Evolutionary conservation across 1,140 invertebrate species (phyloP), one percentile per base, ranked within the genome.

Genomic region (Ganaspis sp.): DNA sequence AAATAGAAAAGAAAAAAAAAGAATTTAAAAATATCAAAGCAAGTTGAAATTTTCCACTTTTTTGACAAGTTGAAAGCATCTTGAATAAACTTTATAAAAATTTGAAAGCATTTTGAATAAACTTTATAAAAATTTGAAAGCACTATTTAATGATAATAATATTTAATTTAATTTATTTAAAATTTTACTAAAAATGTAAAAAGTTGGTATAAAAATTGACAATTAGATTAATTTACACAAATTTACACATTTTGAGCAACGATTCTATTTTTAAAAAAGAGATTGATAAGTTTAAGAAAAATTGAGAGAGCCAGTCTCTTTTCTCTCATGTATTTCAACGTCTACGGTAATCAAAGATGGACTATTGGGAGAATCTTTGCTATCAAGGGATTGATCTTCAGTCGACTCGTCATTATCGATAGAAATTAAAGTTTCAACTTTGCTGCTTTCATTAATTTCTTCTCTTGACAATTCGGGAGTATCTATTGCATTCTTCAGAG

Each of bases 401-500:
- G 6, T 69, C 15, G 74, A 75, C n/a, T 54, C 42, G 12, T 76
- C 15, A 53, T 70, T 37, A 42, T 69, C 72, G 38, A 73, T 77
- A 11, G 72, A 54, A 34, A 74, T 74, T n/a, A 49, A 49, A 21
- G 70, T 70, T 21, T 21, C 49, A 49, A 76, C 38, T 9, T 26
- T 15, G 69, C 40, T 71, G n/a, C 23, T 29, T 9, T 29, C 26
- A 53, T 75, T 58, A n/a, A 64, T 19, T 38, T 29, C 71, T 34
- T 79, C 77, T 58, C 70, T 76, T 69, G 38, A 19, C 12, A 83
- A 21, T 12, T 83, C 82, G 49, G 79, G 75, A 15, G 72, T 82
- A 45, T 86, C 84, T 45, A 76, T 72, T 19, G 83, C 81, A 42
- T 90, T 83, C 64, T 89, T 87, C 77, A 91, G 78, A 17, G 88